phyloP scores from a whole-genome alignment of 1,140 invertebrate genomes.

The Nylanderia fulva region DNA sequence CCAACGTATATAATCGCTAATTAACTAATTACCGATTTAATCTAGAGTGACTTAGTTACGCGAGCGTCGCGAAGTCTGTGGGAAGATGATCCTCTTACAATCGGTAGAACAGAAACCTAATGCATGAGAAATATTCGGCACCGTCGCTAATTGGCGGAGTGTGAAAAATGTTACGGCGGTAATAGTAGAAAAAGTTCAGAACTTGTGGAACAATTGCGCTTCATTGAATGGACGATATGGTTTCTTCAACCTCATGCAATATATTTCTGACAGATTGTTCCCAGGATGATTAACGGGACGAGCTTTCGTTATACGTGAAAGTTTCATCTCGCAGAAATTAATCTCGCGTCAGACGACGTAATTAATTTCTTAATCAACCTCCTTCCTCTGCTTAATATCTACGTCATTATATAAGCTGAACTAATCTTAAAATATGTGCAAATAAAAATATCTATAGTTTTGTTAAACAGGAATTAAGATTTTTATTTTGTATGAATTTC shows the following conservation, averaged over 20 bases:
- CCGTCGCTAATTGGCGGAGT: slow-evolving; percentile 65
- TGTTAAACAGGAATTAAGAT: too few relatives aligned
- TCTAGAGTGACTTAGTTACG: slow-evolving; percentile 40
- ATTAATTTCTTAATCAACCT: slow-evolving; percentile 30
- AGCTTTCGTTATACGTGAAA: slow-evolving; percentile 5
- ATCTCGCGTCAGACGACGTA: not conserved
- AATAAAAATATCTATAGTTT: too few relatives aligned
- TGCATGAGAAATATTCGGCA: slow-evolving; percentile 64
- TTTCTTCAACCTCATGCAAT: slow-evolving; percentile 27
- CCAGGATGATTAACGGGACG: slow-evolving; percentile 38
- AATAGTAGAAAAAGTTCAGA: slow-evolving; percentile 63
- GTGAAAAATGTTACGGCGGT: slow-evolving; percentile 59
- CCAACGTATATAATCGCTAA: not conserved
- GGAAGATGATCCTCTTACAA: slow-evolving; percentile 65
- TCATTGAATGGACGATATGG: slow-evolving; percentile 22
- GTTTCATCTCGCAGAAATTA: slow-evolving; percentile 4
- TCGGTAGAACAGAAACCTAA: slow-evolving; percentile 47
- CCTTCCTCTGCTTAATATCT: too few relatives aligned
- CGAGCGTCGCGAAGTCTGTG: slow-evolving; percentile 54
- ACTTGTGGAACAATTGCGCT: slow-evolving; percentile 48
- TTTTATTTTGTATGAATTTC: too few relatives aligned
- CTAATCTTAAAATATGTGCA: too few relatives aligned
- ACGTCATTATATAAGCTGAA: too few relatives aligned
- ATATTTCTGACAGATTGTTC: slow-evolving; percentile 31
- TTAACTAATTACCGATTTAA: slow-evolving; percentile 61